Evolutionary conservation across 2,797 vertebrate genomes (phyloP).

Genomic region (Phrynocephalus guinanensis): DNA sequence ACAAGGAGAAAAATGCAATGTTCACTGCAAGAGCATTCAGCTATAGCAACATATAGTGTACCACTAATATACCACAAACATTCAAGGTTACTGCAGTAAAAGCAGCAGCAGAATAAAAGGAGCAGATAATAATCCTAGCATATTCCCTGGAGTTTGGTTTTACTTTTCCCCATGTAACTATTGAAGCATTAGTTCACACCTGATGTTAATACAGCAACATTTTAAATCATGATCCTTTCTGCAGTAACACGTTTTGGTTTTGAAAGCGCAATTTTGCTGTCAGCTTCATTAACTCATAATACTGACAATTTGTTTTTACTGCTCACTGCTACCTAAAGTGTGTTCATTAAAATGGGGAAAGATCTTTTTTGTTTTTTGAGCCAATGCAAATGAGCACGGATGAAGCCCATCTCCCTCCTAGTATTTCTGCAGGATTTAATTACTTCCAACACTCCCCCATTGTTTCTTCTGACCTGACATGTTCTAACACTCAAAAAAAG

Average conservation of each 20-base stretch:
- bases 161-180: conserved; percentile 38
- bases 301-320: conserved; percentile 10
- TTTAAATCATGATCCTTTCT: conserved; percentile 32
- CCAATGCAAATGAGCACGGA: background rate
- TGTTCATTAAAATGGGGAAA: conserved; percentile 7
- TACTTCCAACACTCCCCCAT: background rate
- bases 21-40: conserved; percentile 25
- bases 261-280: conserved; percentile 27
- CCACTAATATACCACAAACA: conserved; percentile 50
- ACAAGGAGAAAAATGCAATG: conserved; percentile 30
- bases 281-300: conserved; percentile 44
- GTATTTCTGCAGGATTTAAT: background rate
- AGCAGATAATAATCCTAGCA: conserved; percentile 43
- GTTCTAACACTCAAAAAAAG: background rate
- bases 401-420: background rate
- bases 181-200: conserved; percentile 47
- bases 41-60: conserved; percentile 35
- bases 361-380: background rate
- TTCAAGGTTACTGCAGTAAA: conserved; percentile 29
- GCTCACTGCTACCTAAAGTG: background rate
- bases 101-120: conserved; percentile 2
- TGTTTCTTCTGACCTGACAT: background rate
- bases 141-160: conserved; percentile 47
- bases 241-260: conserved; percentile 23
- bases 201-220: conserved; percentile 21